Base-by-base conservation (phyloP, 2,797 vertebrate genomes). In the Myotis vivesi region DNA sequence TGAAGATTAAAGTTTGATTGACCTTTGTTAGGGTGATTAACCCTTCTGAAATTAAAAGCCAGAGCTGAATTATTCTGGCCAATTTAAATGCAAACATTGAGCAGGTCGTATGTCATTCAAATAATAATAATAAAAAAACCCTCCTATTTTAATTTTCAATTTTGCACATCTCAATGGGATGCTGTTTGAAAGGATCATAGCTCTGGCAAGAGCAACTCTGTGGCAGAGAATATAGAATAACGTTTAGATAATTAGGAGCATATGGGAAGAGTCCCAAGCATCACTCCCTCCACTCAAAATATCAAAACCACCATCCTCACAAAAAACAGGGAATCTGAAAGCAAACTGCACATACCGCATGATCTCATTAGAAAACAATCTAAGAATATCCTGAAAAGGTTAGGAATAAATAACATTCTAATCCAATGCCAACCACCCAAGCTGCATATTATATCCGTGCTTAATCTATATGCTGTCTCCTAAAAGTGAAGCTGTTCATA, bases 1-100 rank as follows among this genome's bases (percentile, higher is more conserved):
- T 98, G 97, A 98, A 98, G 98, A 98, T 98, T 98, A 98, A 98
- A 98, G 98, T 98, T 98, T 98, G 97, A 98, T 98, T 98, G 98
- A 98, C 98, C 98, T 98, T 98, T 98, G 96, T 97, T 97, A 97
- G 97, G 97, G 94, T 98, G 98, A 98, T 98, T 98, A 98, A 98
- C 98, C 98, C 97, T 98, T 97, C 94, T 96, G 97, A 98, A 98
- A 98, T 98, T 98, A 98, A 98, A 98, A 98, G 90, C 89, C 76
- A 92, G 89, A 81, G 93, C 94, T 97, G 98, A 98, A 98, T 98
- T 97, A 98, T 97, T 98, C 97, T 96, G 96, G 96, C 96, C 96
- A 98, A 98, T 98, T 98, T 98, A 98, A 98, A 98, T 98, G 97
- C 97, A 98, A 98, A 98, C 98, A 96, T 41, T 6, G 85, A 97